Evolutionary conservation across 2,888 invertebrate genomes (phyloP).

Genomic region (Aphodius granarius): DNA sequence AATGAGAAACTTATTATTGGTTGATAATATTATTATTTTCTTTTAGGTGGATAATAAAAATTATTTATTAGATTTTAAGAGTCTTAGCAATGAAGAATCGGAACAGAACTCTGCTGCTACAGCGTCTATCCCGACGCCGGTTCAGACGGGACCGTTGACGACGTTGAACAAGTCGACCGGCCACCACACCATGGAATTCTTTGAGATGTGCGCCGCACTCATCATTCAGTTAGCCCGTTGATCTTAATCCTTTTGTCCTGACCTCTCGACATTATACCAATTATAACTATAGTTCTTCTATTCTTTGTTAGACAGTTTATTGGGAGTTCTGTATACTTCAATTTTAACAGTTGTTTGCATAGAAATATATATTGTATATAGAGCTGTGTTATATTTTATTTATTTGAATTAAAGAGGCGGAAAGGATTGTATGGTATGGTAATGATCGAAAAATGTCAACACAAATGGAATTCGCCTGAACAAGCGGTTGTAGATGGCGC

Average conservation of each 20-base stretch:
- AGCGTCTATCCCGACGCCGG: constrained; percentile 48
- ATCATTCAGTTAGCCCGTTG: constrained; percentile 97
- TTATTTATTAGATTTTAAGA: constrained; percentile 97
- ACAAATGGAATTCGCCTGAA: too few relatives aligned
- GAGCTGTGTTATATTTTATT: neutral
- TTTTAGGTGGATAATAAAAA: constrained; percentile 90
- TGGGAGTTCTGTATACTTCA: neutral
- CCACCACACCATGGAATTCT: constrained; percentile 99
- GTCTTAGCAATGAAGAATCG: constrained; percentile 75
- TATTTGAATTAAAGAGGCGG: neutral
- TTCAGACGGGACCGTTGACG: constrained; percentile 38
- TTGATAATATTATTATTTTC: too few relatives aligned
- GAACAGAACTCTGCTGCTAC: constrained; percentile 46
- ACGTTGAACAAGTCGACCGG: constrained; percentile 52
- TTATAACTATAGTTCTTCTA: neutral
- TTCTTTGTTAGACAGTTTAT: neutral
- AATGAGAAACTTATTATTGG: too few relatives aligned
- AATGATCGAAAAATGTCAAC: too few relatives aligned
- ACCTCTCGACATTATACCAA: neutral
- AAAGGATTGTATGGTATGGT: too few relatives aligned
- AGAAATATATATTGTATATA: neutral
- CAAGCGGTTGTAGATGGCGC: too few relatives aligned
- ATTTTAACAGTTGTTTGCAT: neutral
- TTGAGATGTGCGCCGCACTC: constrained; percentile 99
- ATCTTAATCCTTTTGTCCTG: constrained; percentile 30